A percentile compares a stretch with the other conserved stretches of the same genome.
Evolutionary conservation across 2,113 vertebrate genomes (phyloP).

Genomic region (Balaenoptera acutorostrata): DNA sequence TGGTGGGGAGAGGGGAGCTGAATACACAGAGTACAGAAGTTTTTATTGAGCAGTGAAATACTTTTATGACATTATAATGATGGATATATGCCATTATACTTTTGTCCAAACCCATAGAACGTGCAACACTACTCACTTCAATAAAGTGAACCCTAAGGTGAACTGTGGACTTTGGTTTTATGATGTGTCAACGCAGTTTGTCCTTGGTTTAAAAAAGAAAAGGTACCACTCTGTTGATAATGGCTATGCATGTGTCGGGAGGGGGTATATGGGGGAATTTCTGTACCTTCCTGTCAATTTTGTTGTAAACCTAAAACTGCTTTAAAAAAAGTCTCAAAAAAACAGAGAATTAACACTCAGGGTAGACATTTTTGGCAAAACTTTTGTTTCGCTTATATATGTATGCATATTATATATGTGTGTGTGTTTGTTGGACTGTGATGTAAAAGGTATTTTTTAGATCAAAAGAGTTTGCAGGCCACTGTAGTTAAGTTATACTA

Average conservation of each 20-base stretch:
- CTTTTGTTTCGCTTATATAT: neutral
- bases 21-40: neutral
- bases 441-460: neutral
- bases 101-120: neutral
- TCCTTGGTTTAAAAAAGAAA: neutral
- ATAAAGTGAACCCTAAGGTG: neutral
- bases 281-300: neutral
- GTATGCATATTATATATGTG: neutral
- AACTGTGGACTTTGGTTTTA: neutral
- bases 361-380: neutral
- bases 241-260: neutral
- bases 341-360: neutral
- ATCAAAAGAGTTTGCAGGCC: neutral
- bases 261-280: neutral
- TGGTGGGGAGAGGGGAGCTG: neutral
- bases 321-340: neutral
- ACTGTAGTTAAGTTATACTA: neutral
- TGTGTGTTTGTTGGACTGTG: no score
- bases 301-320: neutral
- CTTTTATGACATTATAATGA: neutral
- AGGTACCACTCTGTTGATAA: neutral
- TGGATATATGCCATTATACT: neutral
- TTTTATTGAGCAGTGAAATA: neutral
- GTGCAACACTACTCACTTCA: neutral
- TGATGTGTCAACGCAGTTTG: neutral